Percentiles rank a stretch among this genome's conserved stretches.
These are phyloP conservation scores for Eustalomyia histrio DNA, from an alignment of 2,888 invertebrate species.

Conservation along the genomic window DNA sequence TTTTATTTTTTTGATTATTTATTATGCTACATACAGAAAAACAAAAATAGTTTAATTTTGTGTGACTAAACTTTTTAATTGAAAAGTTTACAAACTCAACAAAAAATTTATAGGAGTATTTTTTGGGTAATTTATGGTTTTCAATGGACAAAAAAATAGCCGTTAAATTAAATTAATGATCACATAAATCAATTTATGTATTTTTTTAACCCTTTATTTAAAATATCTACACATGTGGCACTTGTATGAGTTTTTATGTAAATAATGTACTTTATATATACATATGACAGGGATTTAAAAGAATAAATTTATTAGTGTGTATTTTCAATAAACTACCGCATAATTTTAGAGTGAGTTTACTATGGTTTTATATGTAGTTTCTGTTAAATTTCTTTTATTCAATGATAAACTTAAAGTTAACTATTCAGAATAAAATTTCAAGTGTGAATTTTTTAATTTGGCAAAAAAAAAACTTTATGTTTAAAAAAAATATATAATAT, in stretches of 20 bases:
- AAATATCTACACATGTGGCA: conserved; percentile 14
- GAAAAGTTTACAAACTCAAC: conserved; percentile 37
- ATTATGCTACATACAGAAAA: background rate
- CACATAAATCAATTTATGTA: conserved; percentile 56
- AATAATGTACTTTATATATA: background rate
- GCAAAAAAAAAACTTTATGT: too few relatives aligned
- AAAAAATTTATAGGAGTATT: conserved; percentile 15
- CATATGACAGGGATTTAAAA: background rate
- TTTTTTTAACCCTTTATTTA: conserved; percentile 34
- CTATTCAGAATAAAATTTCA: too few relatives aligned
- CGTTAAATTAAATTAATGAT: conserved; percentile 47
- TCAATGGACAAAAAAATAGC: conserved; percentile 21
- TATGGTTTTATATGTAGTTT: too few relatives aligned
- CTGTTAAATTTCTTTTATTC: too few relatives aligned
- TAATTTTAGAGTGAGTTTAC: too few relatives aligned
- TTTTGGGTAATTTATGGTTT: conserved; percentile 31
- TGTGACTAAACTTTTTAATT: conserved; percentile 32
- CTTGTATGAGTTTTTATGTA: background rate
- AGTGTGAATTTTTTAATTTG: too few relatives aligned
- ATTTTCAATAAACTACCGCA: too few relatives aligned
- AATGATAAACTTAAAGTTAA: too few relatives aligned
- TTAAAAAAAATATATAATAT: too few relatives aligned
- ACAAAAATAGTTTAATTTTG: background rate
- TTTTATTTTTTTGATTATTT: background rate
- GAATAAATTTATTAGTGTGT: too few relatives aligned